Base-by-base conservation (phyloP, 2,888 invertebrate genomes). In the Scelioninae gen. 2 region DNA sequence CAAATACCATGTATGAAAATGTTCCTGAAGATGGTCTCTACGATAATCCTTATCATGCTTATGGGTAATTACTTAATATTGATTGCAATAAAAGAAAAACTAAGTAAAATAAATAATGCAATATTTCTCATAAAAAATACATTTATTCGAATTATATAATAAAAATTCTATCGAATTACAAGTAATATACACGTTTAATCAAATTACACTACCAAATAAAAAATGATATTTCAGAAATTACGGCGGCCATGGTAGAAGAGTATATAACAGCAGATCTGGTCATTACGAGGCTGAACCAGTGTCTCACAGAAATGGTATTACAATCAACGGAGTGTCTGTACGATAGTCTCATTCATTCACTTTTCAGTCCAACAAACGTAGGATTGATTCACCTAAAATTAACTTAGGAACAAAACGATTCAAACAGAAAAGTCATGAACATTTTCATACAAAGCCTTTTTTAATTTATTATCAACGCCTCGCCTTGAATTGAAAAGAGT, bases 301-400 rank as follows among this genome's bases (percentile, higher is more conserved):
- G 0, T 87, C 89, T 33, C 87, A 86, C 74, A 87, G 88, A 73
- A 91, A 90, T 48, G 91, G 91, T 16, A 93, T 96, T 80, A 96
- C 96, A 43, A 95, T 96, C 80, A 96, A 96, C 83, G 96, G 95
- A 6, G 95, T 95, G 46, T 92, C 95, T 35, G 94, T 95, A 52
- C 92, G 94, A 88, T 95, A 89, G 87, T 79, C 77, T 58, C 55
- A 11, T 35, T 45, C 15, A 48, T 60, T 58, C 28, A 55, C 46
- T 46, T 13, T 43, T 28, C n/a, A n/a, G n/a, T n/a, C n/a, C n/a
- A n/a, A n/a, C n/a, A n/a, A n/a, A n/a, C n/a, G n/a, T n/a, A n/a
- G n/a, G n/a, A n/a, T n/a, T n/a, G n/a, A n/a, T n/a, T 13, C 13
- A 13, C 28, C 43, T 43, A 15, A 46, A 65, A 58, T 16, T 39